A percentile compares a stretch with the other conserved stretches of the same genome.
Evolutionary conservation across 1,140 invertebrate genomes (phyloP).

Genomic region (Leptoteleia sp.): DNA sequence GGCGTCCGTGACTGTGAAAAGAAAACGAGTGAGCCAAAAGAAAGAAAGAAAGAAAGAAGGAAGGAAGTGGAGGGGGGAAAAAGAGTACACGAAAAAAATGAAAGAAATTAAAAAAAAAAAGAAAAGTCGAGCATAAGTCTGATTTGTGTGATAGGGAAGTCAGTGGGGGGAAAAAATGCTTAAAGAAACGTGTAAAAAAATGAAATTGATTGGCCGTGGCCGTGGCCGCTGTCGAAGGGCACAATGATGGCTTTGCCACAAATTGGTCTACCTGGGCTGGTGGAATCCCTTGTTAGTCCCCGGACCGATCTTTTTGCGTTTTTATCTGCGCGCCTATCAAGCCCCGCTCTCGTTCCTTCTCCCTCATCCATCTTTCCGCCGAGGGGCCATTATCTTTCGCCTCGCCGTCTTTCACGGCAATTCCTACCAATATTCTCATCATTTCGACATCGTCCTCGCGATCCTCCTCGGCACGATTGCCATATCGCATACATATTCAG

Average conservation of each 20-base stretch:
- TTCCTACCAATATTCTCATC: constrained; percentile 62
- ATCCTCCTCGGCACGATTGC: constrained; percentile 22
- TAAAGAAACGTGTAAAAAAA: constrained; percentile 43
- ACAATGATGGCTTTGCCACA: constrained; percentile 60
- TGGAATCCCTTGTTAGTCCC: constrained; percentile 58
- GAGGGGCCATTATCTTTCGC: constrained; percentile 54
- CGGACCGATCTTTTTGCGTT: constrained; percentile 52
- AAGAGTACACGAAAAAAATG: too few relatives aligned
- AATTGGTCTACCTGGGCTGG: constrained; percentile 58
- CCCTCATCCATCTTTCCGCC: constrained; percentile 45
- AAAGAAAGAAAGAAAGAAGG: too few relatives aligned
- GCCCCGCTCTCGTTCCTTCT: constrained; percentile 22
- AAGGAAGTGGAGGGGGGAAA: too few relatives aligned
- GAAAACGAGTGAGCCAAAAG: too few relatives aligned
- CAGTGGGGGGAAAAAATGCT: constrained; percentile 41
- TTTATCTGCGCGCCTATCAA: constrained; percentile 34
- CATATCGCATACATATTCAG: constrained; percentile 37
- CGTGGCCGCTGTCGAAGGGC: constrained; percentile 42
- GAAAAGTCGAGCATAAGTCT: constrained; percentile 42
- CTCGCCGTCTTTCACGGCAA: constrained; percentile 44
- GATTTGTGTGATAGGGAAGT: constrained; percentile 61
- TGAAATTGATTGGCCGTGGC: constrained; percentile 56
- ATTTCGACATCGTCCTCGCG: constrained; percentile 54
- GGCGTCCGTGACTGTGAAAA: constrained; percentile 12
- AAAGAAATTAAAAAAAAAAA: too few relatives aligned